Base-by-base conservation (phyloP, 2,888 invertebrate genomes). In the Xestia ashworthii region DNA sequence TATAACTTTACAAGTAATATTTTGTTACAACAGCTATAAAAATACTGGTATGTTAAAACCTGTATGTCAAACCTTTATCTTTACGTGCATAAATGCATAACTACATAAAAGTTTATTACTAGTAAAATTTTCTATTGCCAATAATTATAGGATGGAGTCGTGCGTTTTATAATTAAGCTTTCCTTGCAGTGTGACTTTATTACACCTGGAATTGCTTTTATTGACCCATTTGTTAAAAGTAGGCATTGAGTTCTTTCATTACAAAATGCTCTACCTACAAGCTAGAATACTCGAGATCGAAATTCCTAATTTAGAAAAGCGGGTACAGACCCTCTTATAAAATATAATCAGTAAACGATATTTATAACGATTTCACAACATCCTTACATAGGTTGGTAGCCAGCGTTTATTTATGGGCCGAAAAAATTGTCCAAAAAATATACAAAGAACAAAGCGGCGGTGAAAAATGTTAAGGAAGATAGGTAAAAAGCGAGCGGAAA, bases 401-500 rank as follows among this genome's bases (percentile, higher is more conserved):
- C 44, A 58, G 8, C 38, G n/a, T 38, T 68, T 68, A 79, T 71
- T 74, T 73, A 68, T 41, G 25, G 69, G n/a, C 38, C 77, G 62
- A 79, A 86, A 79, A 78, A 77, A 70, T 55, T 77, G 50, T 65
- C 53, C 68, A 76, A 82, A 78, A n/a, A 82, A 74, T 69, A 74
- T 74, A 84, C 65, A 82, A 78, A 89, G 85, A 86, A 86, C 81
- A 82, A 83, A 83, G 78, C 82, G 70, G 71, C 74, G 80, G 78
- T 78, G 85, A 87, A 82, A 89, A 83, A 89, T 83, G 80, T 87
- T 75, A 87, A 87, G 84, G 77, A 80, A 83, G 81, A 71, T 86
- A 80, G 79, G 78, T 88, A 90, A 90, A 91, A 91, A 90, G 32
- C 84, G 81, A 90, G 89, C 95, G 94, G 94, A 95, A 94, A 93